Conservation (phyloP, 2,888 invertebrate species). For the Synergus japonicus region DNA sequence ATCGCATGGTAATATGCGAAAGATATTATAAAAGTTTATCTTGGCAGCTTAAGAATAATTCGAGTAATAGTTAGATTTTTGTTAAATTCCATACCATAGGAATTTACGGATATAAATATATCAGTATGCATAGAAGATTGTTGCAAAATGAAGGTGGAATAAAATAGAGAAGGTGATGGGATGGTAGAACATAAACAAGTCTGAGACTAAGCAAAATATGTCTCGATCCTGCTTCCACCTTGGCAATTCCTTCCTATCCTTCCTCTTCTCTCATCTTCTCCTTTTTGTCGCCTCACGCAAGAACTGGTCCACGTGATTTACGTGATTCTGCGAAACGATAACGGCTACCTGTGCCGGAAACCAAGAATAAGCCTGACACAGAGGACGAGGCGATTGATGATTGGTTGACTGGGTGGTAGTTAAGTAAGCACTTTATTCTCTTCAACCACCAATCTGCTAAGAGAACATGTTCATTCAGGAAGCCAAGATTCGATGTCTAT, state of each 20-base stretch:
- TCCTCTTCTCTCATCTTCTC: constrained; percentile 12
- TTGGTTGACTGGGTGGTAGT: constrained; percentile 2
- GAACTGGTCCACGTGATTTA: constrained; percentile 60
- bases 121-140: neutral
- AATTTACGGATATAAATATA: neutral
- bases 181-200: neutral
- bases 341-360: constrained; percentile 55
- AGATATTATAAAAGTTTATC: neutral
- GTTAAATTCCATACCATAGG: neutral
- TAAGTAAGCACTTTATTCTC: constrained; percentile 2
- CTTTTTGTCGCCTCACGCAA: constrained; percentile 37
- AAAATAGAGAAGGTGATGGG: neutral
- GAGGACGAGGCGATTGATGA: constrained; percentile 11
- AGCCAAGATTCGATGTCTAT: neutral
- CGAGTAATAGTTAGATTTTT: neutral
- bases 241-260: constrained; percentile 6
- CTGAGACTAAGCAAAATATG: neutral
- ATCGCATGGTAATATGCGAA: neutral
- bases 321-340: constrained; percentile 61
- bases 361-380: constrained; percentile 39
- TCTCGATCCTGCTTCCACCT: constrained; percentile 19
- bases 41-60: neutral
- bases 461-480: constrained; percentile 19
- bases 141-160: neutral
- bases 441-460: constrained; percentile 1